Evolutionary conservation across 2,797 vertebrate genomes (phyloP).

Genomic region (Catostomus latipinnis): DNA sequence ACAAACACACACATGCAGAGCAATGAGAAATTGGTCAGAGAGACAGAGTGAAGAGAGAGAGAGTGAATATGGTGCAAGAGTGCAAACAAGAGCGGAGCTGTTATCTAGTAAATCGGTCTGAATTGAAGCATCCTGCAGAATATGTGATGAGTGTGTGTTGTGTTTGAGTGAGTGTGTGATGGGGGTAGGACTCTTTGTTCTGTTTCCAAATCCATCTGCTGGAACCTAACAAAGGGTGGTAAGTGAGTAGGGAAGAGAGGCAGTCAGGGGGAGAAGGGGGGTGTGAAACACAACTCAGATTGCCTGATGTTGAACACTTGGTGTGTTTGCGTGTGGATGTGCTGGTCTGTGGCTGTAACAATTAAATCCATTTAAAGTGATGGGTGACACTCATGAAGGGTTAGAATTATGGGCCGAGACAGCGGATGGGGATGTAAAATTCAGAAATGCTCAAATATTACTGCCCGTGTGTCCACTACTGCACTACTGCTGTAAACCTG

Average conservation of each 20-base stretch:
- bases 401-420: no score
- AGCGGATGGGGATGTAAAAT: neutral
- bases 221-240: constrained; percentile 83
- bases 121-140: constrained; percentile 83
- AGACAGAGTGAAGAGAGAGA: constrained; percentile 61
- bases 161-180: constrained; percentile 50
- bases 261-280: constrained; percentile 33
- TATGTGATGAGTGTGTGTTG: constrained; percentile 73
- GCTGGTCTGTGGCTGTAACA: constrained; percentile 38
- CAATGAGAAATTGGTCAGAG: constrained; percentile 66
- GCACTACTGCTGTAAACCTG: neutral
- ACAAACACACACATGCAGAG: constrained; percentile 44
- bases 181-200: constrained; percentile 80
- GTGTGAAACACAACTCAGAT: constrained; percentile 48
- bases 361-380: constrained; percentile 25
- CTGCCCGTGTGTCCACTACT: neutral
- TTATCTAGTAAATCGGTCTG: constrained; percentile 82
- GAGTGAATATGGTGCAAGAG: constrained; percentile 67
- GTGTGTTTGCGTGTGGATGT: constrained; percentile 23
- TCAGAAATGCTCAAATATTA: no score
- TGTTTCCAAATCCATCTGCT: constrained; percentile 92
- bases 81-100: constrained; percentile 78
- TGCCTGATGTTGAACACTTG: constrained; percentile 36
- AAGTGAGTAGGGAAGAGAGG: constrained; percentile 65
- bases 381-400: neutral